These are phyloP conservation scores for Exocentrus adspersus DNA, from an alignment of 2,888 invertebrate species.

Conservation along the genomic window DNA sequence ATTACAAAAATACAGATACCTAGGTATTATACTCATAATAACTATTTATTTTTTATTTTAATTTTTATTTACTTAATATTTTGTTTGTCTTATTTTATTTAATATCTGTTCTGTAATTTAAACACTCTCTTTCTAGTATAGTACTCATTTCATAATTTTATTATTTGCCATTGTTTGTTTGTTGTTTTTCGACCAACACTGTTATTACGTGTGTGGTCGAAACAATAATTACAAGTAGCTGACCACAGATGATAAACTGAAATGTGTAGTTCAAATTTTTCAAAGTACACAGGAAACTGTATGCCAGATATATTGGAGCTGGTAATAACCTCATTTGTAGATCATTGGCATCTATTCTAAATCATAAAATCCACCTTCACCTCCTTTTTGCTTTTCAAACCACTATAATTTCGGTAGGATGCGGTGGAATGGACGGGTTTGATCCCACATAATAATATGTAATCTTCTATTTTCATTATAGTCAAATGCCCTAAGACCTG, in stretches of 20 bases:
- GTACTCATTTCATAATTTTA: slow-evolving; percentile 42
- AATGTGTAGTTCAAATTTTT: no score
- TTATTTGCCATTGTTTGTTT: slow-evolving; percentile 52
- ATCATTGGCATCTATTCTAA: no score
- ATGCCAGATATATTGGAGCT: no score
- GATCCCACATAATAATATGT: no score
- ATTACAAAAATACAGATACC: slow-evolving; percentile 2
- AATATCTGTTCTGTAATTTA: slow-evolving; percentile 4
- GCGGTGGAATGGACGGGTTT: no score
- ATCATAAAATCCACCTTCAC: no score
- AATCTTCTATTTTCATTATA: no score
- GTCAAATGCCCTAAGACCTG: no score
- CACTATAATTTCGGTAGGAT: no score
- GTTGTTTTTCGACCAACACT: slow-evolving; percentile 56
- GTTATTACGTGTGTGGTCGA: slow-evolving; percentile 55
- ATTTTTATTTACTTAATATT: slow-evolving; percentile 24
- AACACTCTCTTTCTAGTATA: slow-evolving; percentile 32
- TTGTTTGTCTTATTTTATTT: slow-evolving; percentile 31
- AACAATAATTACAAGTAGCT: slow-evolving; percentile 50
- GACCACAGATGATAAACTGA: slow-evolving; percentile 43
- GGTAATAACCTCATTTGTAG: no score
- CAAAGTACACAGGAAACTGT: no score
- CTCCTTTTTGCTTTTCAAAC: no score
- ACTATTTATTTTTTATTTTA: slow-evolving; percentile 23
- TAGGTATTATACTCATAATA: slow-evolving; percentile 7